Conservation (phyloP, 2,797 vertebrate genomes). For the Sebastolobus alascanus region DNA sequence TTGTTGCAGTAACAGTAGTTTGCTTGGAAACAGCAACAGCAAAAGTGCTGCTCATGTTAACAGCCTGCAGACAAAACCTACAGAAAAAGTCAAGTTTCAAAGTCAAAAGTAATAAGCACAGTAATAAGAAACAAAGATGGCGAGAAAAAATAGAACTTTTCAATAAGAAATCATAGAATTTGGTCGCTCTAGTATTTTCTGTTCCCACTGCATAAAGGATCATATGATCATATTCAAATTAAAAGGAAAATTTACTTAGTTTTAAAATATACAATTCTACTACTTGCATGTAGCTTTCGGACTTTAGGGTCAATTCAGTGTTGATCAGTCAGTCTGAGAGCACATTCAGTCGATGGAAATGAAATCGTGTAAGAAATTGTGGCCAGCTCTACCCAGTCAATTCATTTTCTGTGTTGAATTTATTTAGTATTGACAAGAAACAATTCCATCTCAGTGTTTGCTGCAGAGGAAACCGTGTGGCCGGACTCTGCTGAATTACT, state of each 20-base stretch:
- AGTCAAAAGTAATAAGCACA: neutral
- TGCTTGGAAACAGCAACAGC: neutral
- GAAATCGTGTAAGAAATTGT: constrained; percentile 43
- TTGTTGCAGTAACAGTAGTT: neutral
- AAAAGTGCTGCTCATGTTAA: neutral
- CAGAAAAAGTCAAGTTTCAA: neutral
- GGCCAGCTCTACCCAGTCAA: constrained; percentile 35
- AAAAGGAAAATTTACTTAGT: neutral
- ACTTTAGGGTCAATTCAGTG: constrained; percentile 14
- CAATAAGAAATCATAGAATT: no score
- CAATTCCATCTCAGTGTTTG: constrained; percentile 32
- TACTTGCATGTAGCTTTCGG: neutral
- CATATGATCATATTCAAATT: neutral
- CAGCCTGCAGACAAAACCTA: neutral
- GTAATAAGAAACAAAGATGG: no score
- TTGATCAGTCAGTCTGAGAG: constrained; percentile 22
- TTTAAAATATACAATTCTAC: neutral
- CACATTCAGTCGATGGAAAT: constrained; percentile 49
- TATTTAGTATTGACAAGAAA: constrained; percentile 65
- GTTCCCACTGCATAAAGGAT: neutral
- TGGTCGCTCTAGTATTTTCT: neutral
- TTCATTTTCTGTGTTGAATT: constrained; percentile 49
- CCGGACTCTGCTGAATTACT: constrained; percentile 28
- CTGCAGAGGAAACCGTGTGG: constrained; percentile 32
- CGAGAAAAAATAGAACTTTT: no score